Percentiles rank a stretch among this genome's conserved stretches.
These are phyloP conservation scores for Zeugodacus cucurbitae DNA, from an alignment of 1,140 invertebrate genomes.

Conservation along the genomic window DNA sequence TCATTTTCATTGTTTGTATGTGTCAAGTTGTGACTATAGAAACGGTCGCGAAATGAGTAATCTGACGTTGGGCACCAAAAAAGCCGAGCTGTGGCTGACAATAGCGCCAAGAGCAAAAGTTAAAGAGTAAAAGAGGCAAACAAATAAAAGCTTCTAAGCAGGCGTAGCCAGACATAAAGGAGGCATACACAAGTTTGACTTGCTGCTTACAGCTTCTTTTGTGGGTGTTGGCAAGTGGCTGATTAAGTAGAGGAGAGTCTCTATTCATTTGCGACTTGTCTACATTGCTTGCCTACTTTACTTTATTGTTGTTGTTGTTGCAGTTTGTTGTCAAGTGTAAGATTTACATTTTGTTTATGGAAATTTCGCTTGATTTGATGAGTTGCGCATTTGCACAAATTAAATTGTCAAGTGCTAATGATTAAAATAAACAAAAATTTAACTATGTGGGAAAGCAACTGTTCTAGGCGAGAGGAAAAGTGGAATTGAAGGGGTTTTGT, in stretches of 20 bases:
- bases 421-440: slow-evolving; percentile 10
- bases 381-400: slow-evolving; percentile 11
- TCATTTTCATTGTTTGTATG: not conserved
- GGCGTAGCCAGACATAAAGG: too few relatives aligned
- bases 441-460: not conserved
- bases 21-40: not conserved
- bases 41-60: not conserved
- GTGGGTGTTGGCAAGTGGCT: not conserved
- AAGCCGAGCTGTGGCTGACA: not conserved
- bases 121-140: not conserved
- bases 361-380: slow-evolving; percentile 5
- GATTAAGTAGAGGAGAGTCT: not conserved
- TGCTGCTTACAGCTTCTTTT: too few relatives aligned
- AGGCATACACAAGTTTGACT: too few relatives aligned
- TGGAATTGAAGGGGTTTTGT: not conserved
- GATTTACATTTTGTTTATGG: not conserved
- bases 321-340: not conserved
- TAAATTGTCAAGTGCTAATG: slow-evolving; percentile 30
- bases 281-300: not conserved
- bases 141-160: not conserved
- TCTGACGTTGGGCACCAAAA: not conserved
- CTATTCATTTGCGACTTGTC: too few relatives aligned
- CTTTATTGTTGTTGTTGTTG: not conserved
- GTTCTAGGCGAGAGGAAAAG: not conserved
- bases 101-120: not conserved